Conservation (phyloP, 2,888 invertebrate species). For the Aelia acuminata region DNA sequence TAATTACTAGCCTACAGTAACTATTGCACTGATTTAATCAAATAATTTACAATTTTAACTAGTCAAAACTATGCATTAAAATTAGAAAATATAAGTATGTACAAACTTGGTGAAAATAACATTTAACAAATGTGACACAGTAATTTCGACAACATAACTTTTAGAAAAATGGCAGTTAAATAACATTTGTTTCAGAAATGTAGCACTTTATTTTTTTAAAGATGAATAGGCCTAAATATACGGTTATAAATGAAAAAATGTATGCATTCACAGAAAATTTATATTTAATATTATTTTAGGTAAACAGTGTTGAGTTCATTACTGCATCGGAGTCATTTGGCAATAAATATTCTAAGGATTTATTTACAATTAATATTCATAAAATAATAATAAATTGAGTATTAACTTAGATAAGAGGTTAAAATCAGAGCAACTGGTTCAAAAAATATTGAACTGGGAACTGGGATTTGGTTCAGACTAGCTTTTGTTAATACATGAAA, state of each 20-base stretch:
- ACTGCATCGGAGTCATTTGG: conserved; percentile 14
- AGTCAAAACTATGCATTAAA: conserved; percentile 43
- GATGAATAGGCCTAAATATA: background rate
- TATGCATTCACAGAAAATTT: background rate
- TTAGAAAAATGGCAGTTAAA: background rate
- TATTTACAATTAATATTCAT: conserved; percentile 10
- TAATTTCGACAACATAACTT: background rate
- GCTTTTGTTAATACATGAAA: background rate
- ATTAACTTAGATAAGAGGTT: background rate
- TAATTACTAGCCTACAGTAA: conserved; percentile 57
- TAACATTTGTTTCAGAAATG: background rate
- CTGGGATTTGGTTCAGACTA: background rate
- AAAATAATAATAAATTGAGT: conserved; percentile 19
- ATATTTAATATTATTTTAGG: background rate
- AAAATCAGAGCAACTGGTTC: background rate
- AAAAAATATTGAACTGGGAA: background rate
- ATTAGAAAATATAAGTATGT: conserved; percentile 36
- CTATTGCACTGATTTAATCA: conserved; percentile 55
- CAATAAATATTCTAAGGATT: conserved; percentile 12
- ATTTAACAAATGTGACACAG: conserved; percentile 51
- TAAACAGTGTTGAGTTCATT: background rate
- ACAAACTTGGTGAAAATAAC: conserved; percentile 51
- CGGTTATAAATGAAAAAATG: background rate
- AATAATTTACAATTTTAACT: conserved; percentile 52
- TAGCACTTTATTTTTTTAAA: background rate